Conservation (phyloP, 2,888 invertebrate species). For the Apamea crenata region DNA sequence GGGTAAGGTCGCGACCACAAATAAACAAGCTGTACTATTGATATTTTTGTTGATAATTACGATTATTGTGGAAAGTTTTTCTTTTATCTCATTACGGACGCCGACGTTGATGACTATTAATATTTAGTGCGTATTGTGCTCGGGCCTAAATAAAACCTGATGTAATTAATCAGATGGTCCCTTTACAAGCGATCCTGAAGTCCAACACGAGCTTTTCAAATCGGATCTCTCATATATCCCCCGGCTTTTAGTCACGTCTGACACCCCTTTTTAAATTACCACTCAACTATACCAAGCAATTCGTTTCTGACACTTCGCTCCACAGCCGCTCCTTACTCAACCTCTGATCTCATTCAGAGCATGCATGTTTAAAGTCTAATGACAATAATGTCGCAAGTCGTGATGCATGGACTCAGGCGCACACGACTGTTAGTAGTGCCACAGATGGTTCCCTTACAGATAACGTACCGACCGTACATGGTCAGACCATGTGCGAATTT, state of each 20-base stretch:
- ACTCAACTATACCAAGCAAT: slow-evolving; percentile 14
- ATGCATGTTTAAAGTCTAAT: slow-evolving; percentile 45
- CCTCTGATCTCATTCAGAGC: slow-evolving; percentile 52
- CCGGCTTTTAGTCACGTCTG: neutral
- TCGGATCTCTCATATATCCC: neutral
- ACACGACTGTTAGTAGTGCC: slow-evolving; percentile 44
- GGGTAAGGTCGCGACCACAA: slow-evolving; percentile 55
- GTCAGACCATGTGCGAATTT: slow-evolving; percentile 43
- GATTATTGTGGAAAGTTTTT: slow-evolving; percentile 42
- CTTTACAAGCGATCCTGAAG: neutral
- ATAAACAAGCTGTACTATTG: slow-evolving; percentile 21
- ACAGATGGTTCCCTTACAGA: slow-evolving; percentile 59
- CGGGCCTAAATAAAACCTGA: neutral
- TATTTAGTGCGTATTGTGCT: neutral
- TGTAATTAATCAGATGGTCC: neutral
- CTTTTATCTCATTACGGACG: neutral
- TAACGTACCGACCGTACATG: slow-evolving; percentile 45
- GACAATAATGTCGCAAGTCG: slow-evolving; percentile 58
- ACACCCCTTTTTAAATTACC: slow-evolving; percentile 13
- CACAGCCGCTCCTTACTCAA: slow-evolving; percentile 33
- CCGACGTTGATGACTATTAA: neutral
- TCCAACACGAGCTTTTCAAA: too few species aligned
- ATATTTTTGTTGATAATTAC: slow-evolving; percentile 25
- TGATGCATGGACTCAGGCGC: slow-evolving; percentile 45
- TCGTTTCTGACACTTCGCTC: slow-evolving; percentile 16